Percentiles rank a stretch among this genome's conserved stretches.
Conservation (phyloP, 2,888 invertebrate genomes). For the Tetheella fluctuosa region DNA sequence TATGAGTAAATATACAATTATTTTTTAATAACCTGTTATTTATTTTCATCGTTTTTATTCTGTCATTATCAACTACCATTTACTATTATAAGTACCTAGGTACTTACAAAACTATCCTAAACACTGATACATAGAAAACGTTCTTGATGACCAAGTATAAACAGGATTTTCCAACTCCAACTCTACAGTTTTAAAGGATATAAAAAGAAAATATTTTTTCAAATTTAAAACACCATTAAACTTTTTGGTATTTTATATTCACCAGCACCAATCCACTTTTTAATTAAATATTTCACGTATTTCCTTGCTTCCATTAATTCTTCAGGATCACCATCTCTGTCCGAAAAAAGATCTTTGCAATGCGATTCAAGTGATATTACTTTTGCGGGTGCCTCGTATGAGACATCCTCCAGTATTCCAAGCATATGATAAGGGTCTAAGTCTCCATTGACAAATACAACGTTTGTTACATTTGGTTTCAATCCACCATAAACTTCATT, state of each 20-base stretch:
- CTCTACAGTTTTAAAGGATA: too few species aligned
- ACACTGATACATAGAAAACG: too few species aligned
- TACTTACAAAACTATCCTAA: too few species aligned
- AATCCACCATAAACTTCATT: constrained; percentile 79
- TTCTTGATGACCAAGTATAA: too few species aligned
- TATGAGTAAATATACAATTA: constrained; percentile 75
- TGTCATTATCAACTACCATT: neutral
- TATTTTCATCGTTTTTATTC: constrained; percentile 39
- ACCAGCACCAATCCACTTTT: constrained; percentile 65
- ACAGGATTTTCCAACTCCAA: too few species aligned
- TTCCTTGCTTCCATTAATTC: constrained; percentile 65
- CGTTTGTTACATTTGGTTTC: constrained; percentile 76
- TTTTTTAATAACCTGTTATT: constrained; percentile 20
- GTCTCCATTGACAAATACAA: constrained; percentile 84
- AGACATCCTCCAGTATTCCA: constrained; percentile 74
- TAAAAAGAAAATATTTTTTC: too few species aligned
- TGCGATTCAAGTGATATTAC: constrained; percentile 62
- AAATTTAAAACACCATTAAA: neutral
- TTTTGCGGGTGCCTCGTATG: constrained; percentile 66
- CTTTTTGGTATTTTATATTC: constrained; percentile 35
- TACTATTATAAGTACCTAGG: too few species aligned
- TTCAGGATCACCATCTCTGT: constrained; percentile 52
- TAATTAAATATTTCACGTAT: constrained; percentile 65
- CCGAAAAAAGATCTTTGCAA: constrained; percentile 64
- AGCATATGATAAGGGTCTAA: constrained; percentile 85